Evolutionary conservation across 2,113 vertebrate species (phyloP).

Genomic region (Nesoenas mayeri): DNA sequence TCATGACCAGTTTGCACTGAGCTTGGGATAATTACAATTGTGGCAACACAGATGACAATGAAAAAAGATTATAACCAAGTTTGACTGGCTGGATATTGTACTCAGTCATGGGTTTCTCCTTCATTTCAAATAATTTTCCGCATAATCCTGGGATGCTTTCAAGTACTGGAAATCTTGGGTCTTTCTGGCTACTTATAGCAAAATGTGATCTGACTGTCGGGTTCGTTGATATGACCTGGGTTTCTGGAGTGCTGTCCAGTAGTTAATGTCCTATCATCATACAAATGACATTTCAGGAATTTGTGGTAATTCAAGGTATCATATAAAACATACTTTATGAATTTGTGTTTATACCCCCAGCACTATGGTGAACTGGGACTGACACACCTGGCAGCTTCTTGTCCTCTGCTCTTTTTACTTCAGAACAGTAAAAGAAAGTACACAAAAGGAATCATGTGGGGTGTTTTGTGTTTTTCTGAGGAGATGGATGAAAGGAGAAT

Average conservation of each 20-base stretch:
- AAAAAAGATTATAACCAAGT: background rate
- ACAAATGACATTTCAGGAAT: background rate
- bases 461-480: background rate
- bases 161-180: background rate
- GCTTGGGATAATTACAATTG: background rate
- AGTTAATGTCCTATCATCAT: background rate
- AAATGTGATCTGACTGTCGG: background rate
- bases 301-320: background rate
- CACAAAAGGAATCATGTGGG: background rate
- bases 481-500: background rate
- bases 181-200: background rate
- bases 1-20: background rate
- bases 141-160: background rate
- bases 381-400: background rate
- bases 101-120: background rate
- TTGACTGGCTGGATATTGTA: background rate
- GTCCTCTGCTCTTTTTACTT: background rate
- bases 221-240: accelerated
- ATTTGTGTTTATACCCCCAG: background rate
- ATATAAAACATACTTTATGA: background rate
- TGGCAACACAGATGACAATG: background rate
- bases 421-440: background rate
- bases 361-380: background rate
- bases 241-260: background rate
- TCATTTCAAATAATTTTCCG: background rate